These are phyloP conservation scores for Cepphus grylle DNA, from an alignment of 2,113 vertebrate species.

Conservation along the genomic window DNA sequence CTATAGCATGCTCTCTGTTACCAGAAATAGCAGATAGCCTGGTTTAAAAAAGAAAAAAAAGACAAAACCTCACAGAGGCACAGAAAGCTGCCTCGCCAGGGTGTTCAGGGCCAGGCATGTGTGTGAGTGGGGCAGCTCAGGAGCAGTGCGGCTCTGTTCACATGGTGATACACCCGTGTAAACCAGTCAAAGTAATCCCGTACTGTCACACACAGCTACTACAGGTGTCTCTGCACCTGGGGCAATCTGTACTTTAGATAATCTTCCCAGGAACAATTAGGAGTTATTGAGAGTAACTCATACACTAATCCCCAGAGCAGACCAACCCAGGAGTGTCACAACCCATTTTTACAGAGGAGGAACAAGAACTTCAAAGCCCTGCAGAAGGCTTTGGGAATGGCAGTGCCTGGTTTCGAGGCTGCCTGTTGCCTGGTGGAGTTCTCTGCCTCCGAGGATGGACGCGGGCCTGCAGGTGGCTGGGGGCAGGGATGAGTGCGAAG, in stretches of 20 bases:
- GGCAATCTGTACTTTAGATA: neutral
- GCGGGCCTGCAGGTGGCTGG: fast-evolving
- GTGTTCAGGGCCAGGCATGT: neutral
- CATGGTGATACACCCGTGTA: neutral
- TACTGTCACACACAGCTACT: neutral
- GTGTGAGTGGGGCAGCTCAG: neutral
- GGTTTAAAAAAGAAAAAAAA: neutral
- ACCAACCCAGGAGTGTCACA: neutral
- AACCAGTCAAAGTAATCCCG: neutral
- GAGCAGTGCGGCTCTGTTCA: neutral
- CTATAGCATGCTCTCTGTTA: neutral
- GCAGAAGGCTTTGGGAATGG: neutral
- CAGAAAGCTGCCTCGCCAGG: neutral
- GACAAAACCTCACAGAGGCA: fast-evolving
- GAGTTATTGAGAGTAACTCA: neutral
- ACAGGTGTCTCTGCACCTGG: neutral
- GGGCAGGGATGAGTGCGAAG: neutral
- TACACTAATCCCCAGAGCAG: neutral
- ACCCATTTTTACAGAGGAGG: neutral
- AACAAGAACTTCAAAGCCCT: neutral
- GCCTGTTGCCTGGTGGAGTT: neutral
- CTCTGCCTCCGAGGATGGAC: fast-evolving
- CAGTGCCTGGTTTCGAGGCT: neutral
- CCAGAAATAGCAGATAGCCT: neutral
- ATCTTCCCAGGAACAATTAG: neutral